These are phyloP conservation scores for Micromesistius poutassou DNA, from an alignment of 2,797 vertebrate species.

Conservation along the genomic window DNA sequence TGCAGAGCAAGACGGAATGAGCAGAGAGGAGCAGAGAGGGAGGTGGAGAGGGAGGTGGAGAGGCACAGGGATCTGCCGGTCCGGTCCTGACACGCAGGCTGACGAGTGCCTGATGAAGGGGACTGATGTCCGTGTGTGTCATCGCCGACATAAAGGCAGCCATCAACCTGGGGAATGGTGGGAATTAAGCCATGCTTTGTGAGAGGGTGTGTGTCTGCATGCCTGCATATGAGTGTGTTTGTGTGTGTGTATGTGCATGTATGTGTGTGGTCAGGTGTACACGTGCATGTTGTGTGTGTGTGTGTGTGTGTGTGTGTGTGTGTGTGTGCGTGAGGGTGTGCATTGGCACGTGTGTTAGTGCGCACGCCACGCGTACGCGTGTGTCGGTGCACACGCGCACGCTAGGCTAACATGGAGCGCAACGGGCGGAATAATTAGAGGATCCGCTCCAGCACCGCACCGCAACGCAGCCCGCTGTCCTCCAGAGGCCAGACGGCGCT, in stretches of 20 bases:
- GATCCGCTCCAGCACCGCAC: constrained; percentile 60
- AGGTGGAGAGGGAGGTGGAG: constrained; percentile 20
- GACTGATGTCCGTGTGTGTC: constrained; percentile 45
- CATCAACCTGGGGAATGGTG: too few species aligned
- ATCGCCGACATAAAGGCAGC: constrained; percentile 38
- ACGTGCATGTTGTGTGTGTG: neutral
- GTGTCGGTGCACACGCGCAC: constrained; percentile 30
- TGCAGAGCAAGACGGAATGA: constrained; percentile 55
- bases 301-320: too few species aligned
- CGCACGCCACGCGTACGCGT: neutral
- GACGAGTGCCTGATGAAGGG: constrained; percentile 44
- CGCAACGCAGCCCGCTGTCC: constrained; percentile 52
- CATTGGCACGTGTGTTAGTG: neutral
- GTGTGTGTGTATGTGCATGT: neutral
- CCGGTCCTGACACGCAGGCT: constrained; percentile 50
- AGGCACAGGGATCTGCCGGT: constrained; percentile 25
- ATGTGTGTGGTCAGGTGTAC: too few species aligned
- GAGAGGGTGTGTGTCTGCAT: constrained; percentile 27
- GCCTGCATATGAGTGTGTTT: too few species aligned
- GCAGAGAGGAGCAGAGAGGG: constrained; percentile 33
- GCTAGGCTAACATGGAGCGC: constrained; percentile 49
- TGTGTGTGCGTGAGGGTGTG: too few species aligned
- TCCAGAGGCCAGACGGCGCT: constrained; percentile 57
- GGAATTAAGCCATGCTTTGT: too few species aligned
- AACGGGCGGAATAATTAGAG: constrained; percentile 58